phyloP scores from a whole-genome alignment of 2,113 vertebrate species.

The Hydrolagus affinis region DNA sequence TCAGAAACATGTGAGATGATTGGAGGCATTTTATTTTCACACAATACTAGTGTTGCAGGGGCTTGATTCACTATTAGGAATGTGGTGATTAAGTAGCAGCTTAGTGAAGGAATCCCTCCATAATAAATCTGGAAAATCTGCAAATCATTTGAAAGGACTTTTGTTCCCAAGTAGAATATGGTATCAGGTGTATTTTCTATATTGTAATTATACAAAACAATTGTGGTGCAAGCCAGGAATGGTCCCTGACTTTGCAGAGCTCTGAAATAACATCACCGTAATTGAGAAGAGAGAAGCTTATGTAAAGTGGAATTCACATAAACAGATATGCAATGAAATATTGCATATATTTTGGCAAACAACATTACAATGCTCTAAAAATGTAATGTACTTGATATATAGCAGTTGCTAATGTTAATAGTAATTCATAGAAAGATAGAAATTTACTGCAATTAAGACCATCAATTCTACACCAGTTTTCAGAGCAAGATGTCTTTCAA shows the following conservation, averaged over 20 bases:
- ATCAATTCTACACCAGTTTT: too few species aligned
- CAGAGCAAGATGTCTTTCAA: too few species aligned
- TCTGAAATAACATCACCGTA: neutral
- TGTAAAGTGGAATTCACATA: neutral
- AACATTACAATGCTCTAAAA: too few species aligned
- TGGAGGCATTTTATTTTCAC: neutral
- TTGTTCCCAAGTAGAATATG: neutral
- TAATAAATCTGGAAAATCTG: neutral
- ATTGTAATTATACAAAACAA: neutral
- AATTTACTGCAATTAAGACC: too few species aligned
- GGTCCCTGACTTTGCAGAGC: neutral
- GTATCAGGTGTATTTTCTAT: neutral
- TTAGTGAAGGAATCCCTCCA: neutral
- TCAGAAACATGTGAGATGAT: neutral
- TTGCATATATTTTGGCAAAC: too few species aligned
- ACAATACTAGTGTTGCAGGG: neutral
- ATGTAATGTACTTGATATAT: too few species aligned
- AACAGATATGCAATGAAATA: neutral
- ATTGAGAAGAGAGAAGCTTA: neutral
- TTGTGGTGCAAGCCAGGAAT: neutral
- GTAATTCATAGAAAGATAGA: too few species aligned
- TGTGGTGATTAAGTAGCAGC: neutral
- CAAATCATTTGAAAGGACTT: neutral
- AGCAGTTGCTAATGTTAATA: too few species aligned
- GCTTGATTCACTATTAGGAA: neutral